Evolutionary conservation across 2,888 invertebrate species (phyloP).

Genomic region (Microdon myrmicae): DNA sequence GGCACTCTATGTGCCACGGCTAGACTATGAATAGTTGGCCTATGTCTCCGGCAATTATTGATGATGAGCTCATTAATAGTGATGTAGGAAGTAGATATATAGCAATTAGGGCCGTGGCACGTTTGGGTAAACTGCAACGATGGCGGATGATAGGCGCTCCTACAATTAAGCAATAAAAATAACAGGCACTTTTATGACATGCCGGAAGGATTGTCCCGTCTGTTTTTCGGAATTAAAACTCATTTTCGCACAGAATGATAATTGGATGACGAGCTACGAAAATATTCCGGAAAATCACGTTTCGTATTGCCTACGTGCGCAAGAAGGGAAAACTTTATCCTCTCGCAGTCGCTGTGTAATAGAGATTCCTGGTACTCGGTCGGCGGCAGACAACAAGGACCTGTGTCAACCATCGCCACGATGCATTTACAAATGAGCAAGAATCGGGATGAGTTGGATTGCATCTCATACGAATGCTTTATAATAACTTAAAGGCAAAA

Average conservation of each 20-base stretch:
- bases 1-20: too few species aligned
- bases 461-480: conserved; percentile 14
- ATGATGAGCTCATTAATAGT: conserved; percentile 43
- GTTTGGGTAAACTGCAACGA: conserved; percentile 3
- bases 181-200: conserved; percentile 51
- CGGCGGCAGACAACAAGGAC: conserved; percentile 6
- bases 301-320: conserved; percentile 52
- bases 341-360: conserved; percentile 38
- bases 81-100: conserved; percentile 31
- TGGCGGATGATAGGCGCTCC: conserved; percentile 24
- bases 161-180: conserved; percentile 50
- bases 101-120: conserved; percentile 39
- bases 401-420: conserved; percentile 12
- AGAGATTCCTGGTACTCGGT: conserved; percentile 20
- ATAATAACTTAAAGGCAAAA: conserved; percentile 13
- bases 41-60: conserved; percentile 42
- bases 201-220: conserved; percentile 51
- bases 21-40: conserved; percentile 26
- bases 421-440: conserved; percentile 46
- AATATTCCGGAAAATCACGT: conserved; percentile 53
- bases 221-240: conserved; percentile 52
- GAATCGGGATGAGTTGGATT: conserved; percentile 13
- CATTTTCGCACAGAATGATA: conserved; percentile 53
- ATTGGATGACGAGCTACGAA: conserved; percentile 52
- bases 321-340: conserved; percentile 46